Conservation (phyloP, 2,113 vertebrate genomes). For the Hippocampus abdominalis region DNA sequence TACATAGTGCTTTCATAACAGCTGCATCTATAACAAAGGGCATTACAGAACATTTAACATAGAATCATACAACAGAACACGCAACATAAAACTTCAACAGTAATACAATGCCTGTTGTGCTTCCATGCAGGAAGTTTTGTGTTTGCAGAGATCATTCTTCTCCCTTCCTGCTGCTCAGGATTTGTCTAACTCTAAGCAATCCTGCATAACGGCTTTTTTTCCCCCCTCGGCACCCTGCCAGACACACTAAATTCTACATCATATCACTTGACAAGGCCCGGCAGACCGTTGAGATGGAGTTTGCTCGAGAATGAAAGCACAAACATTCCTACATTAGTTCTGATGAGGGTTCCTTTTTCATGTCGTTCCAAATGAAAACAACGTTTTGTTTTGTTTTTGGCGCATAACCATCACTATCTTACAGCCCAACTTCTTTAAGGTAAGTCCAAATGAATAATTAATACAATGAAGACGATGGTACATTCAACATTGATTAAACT, state of each 20-base stretch:
- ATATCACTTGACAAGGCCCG: conserved; percentile 14
- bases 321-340: neutral
- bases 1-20: too few species aligned
- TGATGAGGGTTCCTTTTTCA: neutral
- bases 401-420: too few species aligned
- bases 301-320: conserved; percentile 13
- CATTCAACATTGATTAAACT: too few species aligned
- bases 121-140: conserved; percentile 16
- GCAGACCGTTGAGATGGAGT: neutral
- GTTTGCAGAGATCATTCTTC: conserved; percentile 27
- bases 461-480: too few species aligned
- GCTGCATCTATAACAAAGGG: too few species aligned
- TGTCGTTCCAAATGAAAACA: neutral
- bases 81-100: too few species aligned
- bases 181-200: conserved; percentile 30
- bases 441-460: too few species aligned
- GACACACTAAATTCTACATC: conserved; percentile 28
- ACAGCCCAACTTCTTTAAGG: too few species aligned
- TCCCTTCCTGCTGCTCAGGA: conserved; percentile 14
- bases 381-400: too few species aligned
- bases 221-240: conserved; percentile 21
- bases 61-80: too few species aligned
- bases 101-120: neutral
- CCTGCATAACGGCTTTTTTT: conserved; percentile 15
- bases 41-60: too few species aligned